Conservation (phyloP, 2,797 vertebrate species). For the Acanthis flammea region DNA sequence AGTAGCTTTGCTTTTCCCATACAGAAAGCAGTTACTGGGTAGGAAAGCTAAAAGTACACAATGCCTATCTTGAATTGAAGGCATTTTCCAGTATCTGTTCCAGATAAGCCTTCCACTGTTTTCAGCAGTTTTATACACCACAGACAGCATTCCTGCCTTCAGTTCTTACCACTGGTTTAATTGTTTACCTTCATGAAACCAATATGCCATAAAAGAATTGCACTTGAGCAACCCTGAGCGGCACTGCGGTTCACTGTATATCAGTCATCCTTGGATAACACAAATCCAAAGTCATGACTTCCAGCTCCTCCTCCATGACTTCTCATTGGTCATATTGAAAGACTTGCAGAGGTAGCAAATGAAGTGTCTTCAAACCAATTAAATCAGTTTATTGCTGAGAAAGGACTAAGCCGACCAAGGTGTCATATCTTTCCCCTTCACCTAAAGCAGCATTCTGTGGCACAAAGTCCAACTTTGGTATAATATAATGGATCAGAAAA, state of each 20-base stretch:
- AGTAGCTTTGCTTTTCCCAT: background rate
- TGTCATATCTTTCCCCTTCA: background rate
- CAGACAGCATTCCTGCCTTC: background rate
- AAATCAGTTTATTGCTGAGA: background rate
- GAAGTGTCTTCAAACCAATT: background rate
- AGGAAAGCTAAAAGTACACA: background rate
- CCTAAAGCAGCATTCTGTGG: background rate
- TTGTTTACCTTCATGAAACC: conserved; percentile 21
- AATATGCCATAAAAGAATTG: conserved; percentile 14
- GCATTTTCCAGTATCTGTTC: background rate
- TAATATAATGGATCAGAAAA: background rate
- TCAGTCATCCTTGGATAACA: background rate
- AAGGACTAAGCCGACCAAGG: background rate
- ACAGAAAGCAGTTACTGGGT: background rate
- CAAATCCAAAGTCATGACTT: background rate
- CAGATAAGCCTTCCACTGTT: background rate
- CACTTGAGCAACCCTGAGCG: background rate
- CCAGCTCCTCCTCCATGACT: background rate
- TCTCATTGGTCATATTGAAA: background rate
- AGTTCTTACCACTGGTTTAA: conserved; percentile 3
- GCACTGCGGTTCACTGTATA: background rate
- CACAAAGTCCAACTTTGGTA: background rate
- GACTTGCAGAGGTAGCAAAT: background rate
- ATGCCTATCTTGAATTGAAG: background rate
- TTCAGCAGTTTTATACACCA: background rate